Evolutionary conservation across 2,113 vertebrate genomes (phyloP).

Genomic region (Sinosuthora webbiana): DNA sequence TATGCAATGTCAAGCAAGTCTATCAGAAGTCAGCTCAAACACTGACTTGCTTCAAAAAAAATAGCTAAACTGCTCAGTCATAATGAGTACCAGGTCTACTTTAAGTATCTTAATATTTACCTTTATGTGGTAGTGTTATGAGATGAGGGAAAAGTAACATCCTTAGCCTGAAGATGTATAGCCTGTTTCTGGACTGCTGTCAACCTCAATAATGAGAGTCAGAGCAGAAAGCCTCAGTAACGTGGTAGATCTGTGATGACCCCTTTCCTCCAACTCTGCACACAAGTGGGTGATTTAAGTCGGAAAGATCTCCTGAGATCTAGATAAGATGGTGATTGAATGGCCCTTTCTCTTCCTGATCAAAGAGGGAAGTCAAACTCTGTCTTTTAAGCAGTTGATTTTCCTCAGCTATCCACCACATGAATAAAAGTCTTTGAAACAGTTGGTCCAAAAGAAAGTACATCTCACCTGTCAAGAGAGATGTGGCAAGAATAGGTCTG

Average conservation of each 20-base stretch:
- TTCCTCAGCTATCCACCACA: not conserved
- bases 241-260: not conserved
- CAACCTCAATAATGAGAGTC: not conserved
- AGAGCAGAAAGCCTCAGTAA: not conserved
- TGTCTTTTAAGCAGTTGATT: not conserved
- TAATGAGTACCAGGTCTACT: not conserved
- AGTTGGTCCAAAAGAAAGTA: not conserved
- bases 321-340: not conserved
- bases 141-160: not conserved
- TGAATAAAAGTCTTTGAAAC: constrained; percentile 29
- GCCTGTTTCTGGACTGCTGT: not conserved
- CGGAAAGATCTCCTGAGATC: not conserved
- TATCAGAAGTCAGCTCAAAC: not conserved
- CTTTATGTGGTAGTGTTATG: not conserved
- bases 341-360: not conserved
- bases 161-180: not conserved
- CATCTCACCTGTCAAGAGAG: not conserved
- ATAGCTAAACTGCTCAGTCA: not conserved
- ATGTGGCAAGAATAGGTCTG: not conserved
- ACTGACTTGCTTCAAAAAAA: not conserved
- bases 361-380: not conserved
- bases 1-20: not conserved
- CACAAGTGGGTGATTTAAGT: not conserved
- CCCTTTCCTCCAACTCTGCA: not conserved
- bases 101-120: not conserved